Evolutionary conservation across 2,797 vertebrate genomes (phyloP).

Genomic region (Decapterus maruadsi): DNA sequence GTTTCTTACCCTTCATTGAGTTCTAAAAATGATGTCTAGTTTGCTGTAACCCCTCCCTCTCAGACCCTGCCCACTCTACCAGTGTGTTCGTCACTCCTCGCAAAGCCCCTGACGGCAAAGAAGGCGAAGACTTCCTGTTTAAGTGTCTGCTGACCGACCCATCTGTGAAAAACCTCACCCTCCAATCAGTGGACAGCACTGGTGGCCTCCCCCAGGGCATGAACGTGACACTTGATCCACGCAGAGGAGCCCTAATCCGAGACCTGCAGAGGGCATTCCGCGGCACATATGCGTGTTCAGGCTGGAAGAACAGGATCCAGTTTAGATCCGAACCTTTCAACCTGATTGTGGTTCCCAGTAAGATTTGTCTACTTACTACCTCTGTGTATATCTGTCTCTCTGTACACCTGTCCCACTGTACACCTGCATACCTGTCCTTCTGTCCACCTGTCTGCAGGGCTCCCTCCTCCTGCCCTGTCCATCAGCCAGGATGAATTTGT

Average conservation of each 20-base stretch:
- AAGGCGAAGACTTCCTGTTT: conserved; percentile 81
- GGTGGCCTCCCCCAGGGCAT: conserved; percentile 64
- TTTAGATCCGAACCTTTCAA: conserved; percentile 63
- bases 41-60: conserved; percentile 23
- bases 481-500: conserved; percentile 76
- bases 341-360: conserved; percentile 84
- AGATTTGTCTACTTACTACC: conserved; percentile 44
- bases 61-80: conserved; percentile 43
- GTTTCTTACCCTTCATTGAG: not conserved
- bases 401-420: not conserved
- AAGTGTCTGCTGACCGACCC: conserved; percentile 90
- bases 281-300: conserved; percentile 83
- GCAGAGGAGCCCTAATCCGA: conserved; percentile 84
- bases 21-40: not conserved
- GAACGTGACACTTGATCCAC: conserved; percentile 81
- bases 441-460: conserved; percentile 46
- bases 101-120: rapidly evolving
- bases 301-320: conserved; percentile 43
- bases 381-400: not conserved
- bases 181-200: conserved; percentile 31
- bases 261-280: conserved; percentile 70
- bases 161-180: conserved; percentile 64
- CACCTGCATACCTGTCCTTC: not conserved
- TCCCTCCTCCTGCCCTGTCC: conserved; percentile 61
- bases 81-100: conserved; percentile 63